Base-by-base conservation (phyloP, 2,113 vertebrate genomes). In the Tichodroma muraria region DNA sequence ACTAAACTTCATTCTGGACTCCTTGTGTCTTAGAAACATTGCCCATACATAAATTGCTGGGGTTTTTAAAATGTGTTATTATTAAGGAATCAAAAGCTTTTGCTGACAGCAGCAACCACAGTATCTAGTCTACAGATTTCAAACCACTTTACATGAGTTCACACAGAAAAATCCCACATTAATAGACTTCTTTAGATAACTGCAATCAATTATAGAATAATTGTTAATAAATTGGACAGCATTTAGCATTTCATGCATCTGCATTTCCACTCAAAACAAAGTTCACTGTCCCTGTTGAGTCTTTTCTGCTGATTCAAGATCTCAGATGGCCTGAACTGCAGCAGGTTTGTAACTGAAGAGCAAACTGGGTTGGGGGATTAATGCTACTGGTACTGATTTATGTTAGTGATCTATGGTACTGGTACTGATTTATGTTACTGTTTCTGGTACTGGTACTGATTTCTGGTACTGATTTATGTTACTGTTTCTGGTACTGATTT, bases 111-210 rank as follows among this genome's bases (percentile, higher is more conserved):
- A 88, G 31, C 54, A 75, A 61, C 19, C 19, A 45, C 44, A 45
- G 15, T 7, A 76, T 49, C 50, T 63, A 22, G 15, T 17, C 24
- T 65, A 50, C 15, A 65, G 25, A 72, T 10, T 61, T 27, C 64
- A 93, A 83, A 28, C 25, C 0, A 0, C 28, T 53, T 83, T 33
- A 87, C 17, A 21, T 33, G 8, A 88, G 10, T 18, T 83, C 61
- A 76, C 23, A 33, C 0, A 14, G 25, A 19, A 89, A 44, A 20
- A 11, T 14, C 0, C 2, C 15, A 23, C 45, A 44, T 31, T 49
- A 89, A 53, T 2, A 77, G 31, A 65, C 11, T 73, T 61, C 1
- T 76, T 65, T 72, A 72, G 70, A 61, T 56, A 89, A 69, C 17
- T n/a, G 27, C 10, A 50, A 71, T 22, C 16, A 75, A 49, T 54